Conservation (phyloP, 2,113 vertebrate genomes). For the Colistium nudipinnis region DNA sequence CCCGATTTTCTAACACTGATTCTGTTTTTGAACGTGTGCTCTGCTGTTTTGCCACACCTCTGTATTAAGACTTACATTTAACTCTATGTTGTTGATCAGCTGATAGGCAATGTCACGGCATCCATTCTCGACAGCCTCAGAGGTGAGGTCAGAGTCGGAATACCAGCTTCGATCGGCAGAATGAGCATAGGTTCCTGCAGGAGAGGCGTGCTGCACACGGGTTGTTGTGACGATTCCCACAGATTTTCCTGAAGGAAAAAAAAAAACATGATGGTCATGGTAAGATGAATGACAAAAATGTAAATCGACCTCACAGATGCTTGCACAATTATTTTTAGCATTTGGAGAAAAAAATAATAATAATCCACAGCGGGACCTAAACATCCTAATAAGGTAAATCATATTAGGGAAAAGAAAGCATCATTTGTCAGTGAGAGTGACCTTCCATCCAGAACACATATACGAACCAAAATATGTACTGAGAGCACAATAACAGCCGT, state of each 20-base stretch:
- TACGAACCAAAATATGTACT: not conserved
- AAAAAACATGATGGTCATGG: conserved; percentile 24
- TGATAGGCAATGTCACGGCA: conserved; percentile 84
- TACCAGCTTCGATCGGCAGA: conserved; percentile 81
- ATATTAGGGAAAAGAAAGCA: not conserved
- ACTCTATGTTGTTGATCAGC: conserved; percentile 82
- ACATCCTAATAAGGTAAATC: too few species aligned
- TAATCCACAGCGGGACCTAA: too few species aligned
- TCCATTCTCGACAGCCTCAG: conserved; percentile 53
- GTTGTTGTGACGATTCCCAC: conserved; percentile 85
- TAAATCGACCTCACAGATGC: not conserved
- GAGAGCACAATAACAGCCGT: not conserved
- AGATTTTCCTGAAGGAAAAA: conserved; percentile 77
- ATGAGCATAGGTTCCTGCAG: conserved; percentile 79
- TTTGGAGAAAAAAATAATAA: not conserved
- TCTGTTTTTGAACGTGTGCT: not conserved
- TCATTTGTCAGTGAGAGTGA: not conserved
- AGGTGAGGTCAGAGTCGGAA: conserved; percentile 67
- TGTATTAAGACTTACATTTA: conserved; percentile 76
- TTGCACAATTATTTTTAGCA: not conserved
- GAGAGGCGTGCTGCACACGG: conserved; percentile 85
- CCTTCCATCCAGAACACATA: not conserved
- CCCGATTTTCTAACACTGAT: not conserved
- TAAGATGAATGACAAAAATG: not conserved
- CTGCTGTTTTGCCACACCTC: not conserved